These are phyloP conservation scores for Beroe ovata DNA, from an alignment of 37 sponge, comb jelly and placozoan species.

Conservation along the genomic window DNA sequence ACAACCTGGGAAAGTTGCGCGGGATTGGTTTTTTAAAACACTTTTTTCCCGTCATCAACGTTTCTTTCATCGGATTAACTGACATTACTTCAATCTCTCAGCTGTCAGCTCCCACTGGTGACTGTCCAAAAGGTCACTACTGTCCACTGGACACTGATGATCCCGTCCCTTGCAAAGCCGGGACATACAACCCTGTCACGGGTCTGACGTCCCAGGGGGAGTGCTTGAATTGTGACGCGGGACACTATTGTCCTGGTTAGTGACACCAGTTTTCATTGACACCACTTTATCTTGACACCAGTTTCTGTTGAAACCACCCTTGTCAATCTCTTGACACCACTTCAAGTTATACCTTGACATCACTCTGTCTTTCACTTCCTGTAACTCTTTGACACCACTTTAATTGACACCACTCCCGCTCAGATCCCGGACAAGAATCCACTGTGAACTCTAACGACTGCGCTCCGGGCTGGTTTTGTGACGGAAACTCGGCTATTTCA, in stretches of 20 bases:
- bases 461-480: constrained; percentile 29
- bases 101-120: not conserved
- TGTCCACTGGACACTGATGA: constrained; percentile 38
- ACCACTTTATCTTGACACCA: not conserved
- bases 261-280: not conserved
- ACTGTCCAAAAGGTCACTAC: constrained; percentile 69
- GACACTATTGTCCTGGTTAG: constrained; percentile 64
- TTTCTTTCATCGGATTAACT: too few relatives aligned
- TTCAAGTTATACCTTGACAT: not conserved
- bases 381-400: not conserved
- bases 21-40: too few relatives aligned
- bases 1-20: too few relatives aligned
- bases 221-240: constrained; percentile 42
- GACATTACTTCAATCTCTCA: not conserved
- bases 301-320: too few relatives aligned
- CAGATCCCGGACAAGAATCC: not conserved
- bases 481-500: not conserved
- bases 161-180: constrained; percentile 23
- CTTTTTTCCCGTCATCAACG: too few relatives aligned
- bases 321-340: not conserved
- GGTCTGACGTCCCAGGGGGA: not conserved
- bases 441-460: not conserved
- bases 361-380: not conserved
- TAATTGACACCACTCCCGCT: too few relatives aligned
- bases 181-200: constrained; percentile 51